phyloP scores from a whole-genome alignment of 2,797 vertebrate genomes.

The Melanotaenia boesemani region DNA sequence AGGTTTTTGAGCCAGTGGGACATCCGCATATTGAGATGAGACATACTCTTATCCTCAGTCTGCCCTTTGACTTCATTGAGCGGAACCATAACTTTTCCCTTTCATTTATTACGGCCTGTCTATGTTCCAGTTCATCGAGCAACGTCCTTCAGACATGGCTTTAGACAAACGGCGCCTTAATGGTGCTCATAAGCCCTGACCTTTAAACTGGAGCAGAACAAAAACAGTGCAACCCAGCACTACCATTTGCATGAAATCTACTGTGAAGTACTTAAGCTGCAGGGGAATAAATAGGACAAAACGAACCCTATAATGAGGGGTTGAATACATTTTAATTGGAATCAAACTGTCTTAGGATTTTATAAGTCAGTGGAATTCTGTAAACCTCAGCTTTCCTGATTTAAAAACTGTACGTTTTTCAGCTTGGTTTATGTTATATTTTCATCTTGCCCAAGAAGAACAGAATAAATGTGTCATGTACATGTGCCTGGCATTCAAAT shows the following conservation, averaged over 20 bases:
- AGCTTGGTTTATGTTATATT: neutral
- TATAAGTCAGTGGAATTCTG: constrained; percentile 15
- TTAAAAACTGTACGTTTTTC: neutral
- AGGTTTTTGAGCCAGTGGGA: constrained; percentile 22
- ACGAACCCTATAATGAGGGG: constrained; percentile 21
- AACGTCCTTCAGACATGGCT: constrained; percentile 71
- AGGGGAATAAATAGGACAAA: constrained; percentile 40
- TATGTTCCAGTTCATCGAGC: constrained; percentile 68
- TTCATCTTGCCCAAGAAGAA: neutral
- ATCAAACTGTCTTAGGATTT: constrained; percentile 16
- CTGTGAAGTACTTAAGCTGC: constrained; percentile 41
- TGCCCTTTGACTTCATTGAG: constrained; percentile 81
- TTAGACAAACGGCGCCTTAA: constrained; percentile 78
- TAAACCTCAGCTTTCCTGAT: neutral
- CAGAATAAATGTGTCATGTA: constrained; percentile 32
- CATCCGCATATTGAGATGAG: constrained; percentile 61
- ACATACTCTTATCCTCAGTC: constrained; percentile 55
- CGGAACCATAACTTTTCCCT: constrained; percentile 75
- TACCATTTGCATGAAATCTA: constrained; percentile 66
- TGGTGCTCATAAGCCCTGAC: constrained; percentile 73
- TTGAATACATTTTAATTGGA: constrained; percentile 31
- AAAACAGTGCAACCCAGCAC: constrained; percentile 44
- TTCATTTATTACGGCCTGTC: constrained; percentile 70
- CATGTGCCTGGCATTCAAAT: constrained; percentile 47
- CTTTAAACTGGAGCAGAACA: constrained; percentile 72